Conservation (phyloP, 2,888 invertebrate genomes). For the Copidosoma aretas region DNA sequence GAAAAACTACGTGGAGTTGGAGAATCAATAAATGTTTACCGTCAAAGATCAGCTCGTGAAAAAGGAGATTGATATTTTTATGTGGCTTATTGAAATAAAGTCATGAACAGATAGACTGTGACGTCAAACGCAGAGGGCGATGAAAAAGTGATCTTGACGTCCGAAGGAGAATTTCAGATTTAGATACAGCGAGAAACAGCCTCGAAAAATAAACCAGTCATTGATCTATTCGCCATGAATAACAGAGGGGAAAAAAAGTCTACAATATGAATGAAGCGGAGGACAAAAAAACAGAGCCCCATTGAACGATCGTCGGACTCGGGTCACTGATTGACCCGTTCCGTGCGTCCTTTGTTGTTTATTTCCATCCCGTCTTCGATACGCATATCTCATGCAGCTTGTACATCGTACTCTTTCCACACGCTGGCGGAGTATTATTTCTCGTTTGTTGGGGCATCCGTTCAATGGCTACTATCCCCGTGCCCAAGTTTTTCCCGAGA, state of each 20-base stretch:
- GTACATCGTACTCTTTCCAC: no score
- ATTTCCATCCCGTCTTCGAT: neutral
- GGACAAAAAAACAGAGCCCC: neutral
- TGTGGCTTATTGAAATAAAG: no score
- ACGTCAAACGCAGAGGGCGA: neutral
- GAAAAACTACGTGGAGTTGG: no score
- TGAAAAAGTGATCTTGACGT: neutral
- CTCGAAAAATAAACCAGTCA: neutral
- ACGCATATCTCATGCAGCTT: neutral
- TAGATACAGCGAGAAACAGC: neutral
- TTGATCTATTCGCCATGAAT: neutral
- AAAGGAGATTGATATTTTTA: no score
- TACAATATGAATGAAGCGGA: neutral
- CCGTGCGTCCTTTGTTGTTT: neutral
- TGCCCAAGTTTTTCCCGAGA: no score
- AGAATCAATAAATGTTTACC: no score
- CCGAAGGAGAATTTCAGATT: neutral
- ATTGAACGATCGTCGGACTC: constrained; percentile 6
- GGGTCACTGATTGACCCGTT: neutral
- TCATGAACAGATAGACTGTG: neutral
- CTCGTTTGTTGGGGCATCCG: no score
- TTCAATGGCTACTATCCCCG: no score
- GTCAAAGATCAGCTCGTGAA: no score
- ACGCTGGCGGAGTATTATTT: no score
- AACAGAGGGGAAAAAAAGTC: neutral